Conservation (phyloP, 2,113 vertebrate genomes). For the Bubo scandiacus region DNA sequence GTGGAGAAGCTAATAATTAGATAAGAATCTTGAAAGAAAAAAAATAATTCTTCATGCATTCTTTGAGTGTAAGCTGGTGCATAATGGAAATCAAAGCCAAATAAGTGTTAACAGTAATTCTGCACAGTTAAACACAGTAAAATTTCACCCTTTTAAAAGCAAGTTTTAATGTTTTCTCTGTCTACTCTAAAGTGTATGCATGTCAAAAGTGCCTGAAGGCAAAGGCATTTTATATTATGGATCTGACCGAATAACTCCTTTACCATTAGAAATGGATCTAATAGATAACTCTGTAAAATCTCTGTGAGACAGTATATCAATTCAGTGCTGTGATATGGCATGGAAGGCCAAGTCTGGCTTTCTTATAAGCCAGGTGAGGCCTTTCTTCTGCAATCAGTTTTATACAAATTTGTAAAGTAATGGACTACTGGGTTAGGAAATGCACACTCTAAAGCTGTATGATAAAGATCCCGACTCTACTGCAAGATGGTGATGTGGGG, state of each 20-base stretch:
- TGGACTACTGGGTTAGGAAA: not conserved
- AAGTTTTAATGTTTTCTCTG: not conserved
- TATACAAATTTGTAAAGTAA: not conserved
- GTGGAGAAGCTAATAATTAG: not conserved
- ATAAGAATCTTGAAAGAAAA: not conserved
- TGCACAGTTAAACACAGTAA: not conserved
- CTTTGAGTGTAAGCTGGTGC: not conserved
- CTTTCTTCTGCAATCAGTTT: not conserved
- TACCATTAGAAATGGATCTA: not conserved
- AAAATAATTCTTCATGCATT: rapidly evolving
- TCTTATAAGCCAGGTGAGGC: not conserved
- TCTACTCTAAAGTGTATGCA: not conserved
- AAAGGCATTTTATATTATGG: not conserved
- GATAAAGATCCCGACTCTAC: not conserved
- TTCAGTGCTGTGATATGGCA: not conserved
- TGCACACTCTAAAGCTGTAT: not conserved
- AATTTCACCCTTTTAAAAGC: not conserved
- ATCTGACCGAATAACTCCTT: not conserved
- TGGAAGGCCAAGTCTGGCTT: not conserved
- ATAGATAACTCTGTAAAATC: not conserved
- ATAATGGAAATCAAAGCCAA: not conserved
- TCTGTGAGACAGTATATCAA: not conserved
- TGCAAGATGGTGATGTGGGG: not conserved
- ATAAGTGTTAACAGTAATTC: not conserved
- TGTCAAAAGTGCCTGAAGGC: not conserved